phyloP scores from a whole-genome alignment of 2,797 vertebrate genomes.

The Ctenochaetus hawaiiensis region DNA sequence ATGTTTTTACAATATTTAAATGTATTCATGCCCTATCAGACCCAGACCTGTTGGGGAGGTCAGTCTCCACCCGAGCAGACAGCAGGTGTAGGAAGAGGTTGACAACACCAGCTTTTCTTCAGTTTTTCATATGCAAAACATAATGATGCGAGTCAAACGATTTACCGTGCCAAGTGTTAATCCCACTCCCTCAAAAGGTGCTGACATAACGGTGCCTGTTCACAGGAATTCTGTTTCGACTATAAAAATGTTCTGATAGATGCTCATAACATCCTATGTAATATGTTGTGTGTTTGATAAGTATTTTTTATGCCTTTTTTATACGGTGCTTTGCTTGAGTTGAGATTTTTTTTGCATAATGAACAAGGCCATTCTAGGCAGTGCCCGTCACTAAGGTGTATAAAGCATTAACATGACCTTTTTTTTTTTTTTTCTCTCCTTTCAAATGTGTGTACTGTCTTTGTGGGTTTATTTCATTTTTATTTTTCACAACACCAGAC shows the following conservation, averaged over 20 bases:
- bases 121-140: slow-evolving; percentile 52
- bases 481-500: slow-evolving; percentile 44
- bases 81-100: slow-evolving; percentile 30
- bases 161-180: slow-evolving; percentile 71
- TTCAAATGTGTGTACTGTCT: slow-evolving; percentile 37
- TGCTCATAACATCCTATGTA: slow-evolving; percentile 41
- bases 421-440: neutral
- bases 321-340: slow-evolving; percentile 54
- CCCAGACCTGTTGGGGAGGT: slow-evolving; percentile 7
- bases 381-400: slow-evolving; percentile 72
- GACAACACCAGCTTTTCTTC: slow-evolving; percentile 38
- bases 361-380: slow-evolving; percentile 84
- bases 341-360: slow-evolving; percentile 51
- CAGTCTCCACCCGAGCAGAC: slow-evolving; percentile 35
- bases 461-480: slow-evolving; percentile 38
- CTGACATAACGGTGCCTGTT: slow-evolving; percentile 47
- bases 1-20: slow-evolving; percentile 34
- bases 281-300: slow-evolving; percentile 65
- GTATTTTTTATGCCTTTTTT: slow-evolving; percentile 40
- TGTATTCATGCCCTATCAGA: slow-evolving; percentile 34
- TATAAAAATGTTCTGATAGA: slow-evolving; percentile 42
- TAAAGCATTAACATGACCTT: slow-evolving; percentile 56
- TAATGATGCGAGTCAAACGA: slow-evolving; percentile 32
- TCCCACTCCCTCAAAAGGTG: slow-evolving; percentile 55
- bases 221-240: slow-evolving; percentile 37